Evolutionary conservation across 2,113 vertebrate genomes (phyloP).

Genomic region (Cheilinus undulatus): DNA sequence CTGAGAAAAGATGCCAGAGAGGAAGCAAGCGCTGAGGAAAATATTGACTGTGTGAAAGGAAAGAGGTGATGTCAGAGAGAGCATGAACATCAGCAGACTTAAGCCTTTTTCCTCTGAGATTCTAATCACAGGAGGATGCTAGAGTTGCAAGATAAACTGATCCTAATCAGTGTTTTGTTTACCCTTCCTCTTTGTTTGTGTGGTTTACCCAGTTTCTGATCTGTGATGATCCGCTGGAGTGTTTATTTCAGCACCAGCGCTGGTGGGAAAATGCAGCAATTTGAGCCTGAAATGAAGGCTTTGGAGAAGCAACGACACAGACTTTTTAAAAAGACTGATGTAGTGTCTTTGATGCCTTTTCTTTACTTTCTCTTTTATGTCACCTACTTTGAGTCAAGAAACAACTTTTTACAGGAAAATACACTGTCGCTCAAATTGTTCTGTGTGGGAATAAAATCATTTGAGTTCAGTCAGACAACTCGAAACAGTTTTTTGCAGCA

Average conservation of each 20-base stretch:
- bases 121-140: slow-evolving; percentile 33
- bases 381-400: not conserved
- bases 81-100: not conserved
- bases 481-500: too few relatives aligned
- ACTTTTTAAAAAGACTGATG: not conserved
- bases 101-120: slow-evolving; percentile 35
- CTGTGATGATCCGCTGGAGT: slow-evolving; percentile 28
- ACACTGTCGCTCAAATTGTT: not conserved
- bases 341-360: not conserved
- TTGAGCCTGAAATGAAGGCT: slow-evolving; percentile 35
- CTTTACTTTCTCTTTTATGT: not conserved
- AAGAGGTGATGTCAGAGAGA: slow-evolving; percentile 18
- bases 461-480: too few relatives aligned
- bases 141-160: slow-evolving; percentile 22
- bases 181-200: slow-evolving; percentile 42
- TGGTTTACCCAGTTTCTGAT: slow-evolving; percentile 40
- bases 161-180: slow-evolving; percentile 60
- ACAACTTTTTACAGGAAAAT: not conserved
- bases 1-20: slow-evolving; percentile 18
- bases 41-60: slow-evolving; percentile 21
- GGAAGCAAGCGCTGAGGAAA: slow-evolving; percentile 18
- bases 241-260: slow-evolving; percentile 14
- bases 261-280: slow-evolving; percentile 46
- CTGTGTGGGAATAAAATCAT: not conserved
- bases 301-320: slow-evolving; percentile 1